phyloP scores from a whole-genome alignment of 2,113 vertebrate genomes.

The Falcunculus frontatus region DNA sequence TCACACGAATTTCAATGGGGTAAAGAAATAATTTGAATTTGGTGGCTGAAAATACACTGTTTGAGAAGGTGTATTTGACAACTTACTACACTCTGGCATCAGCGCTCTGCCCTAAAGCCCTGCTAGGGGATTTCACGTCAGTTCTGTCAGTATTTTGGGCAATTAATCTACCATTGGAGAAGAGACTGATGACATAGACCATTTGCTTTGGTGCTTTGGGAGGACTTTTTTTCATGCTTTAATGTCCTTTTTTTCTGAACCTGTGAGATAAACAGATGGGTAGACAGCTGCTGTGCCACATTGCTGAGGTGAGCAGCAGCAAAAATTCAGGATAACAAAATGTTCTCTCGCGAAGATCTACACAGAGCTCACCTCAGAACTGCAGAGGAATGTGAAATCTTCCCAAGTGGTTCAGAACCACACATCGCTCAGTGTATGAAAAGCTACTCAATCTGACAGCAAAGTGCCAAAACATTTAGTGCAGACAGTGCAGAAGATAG shows the following conservation, averaged over 20 bases:
- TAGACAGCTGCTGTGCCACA: background rate
- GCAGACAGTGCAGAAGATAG: background rate
- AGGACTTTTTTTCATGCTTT: background rate
- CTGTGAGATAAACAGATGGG: background rate
- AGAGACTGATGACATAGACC: background rate
- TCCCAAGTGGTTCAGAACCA: background rate
- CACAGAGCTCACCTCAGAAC: background rate
- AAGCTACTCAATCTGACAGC: too few species aligned
- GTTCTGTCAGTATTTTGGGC: background rate
- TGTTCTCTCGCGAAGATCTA: background rate
- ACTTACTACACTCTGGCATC: background rate
- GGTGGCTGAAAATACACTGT: background rate
- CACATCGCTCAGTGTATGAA: rapidly evolving
- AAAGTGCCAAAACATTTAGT: background rate
- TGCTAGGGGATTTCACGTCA: background rate
- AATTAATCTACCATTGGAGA: background rate
- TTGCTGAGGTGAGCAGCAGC: background rate
- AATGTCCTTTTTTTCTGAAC: background rate
- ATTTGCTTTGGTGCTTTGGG: background rate
- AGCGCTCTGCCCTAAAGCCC: background rate
- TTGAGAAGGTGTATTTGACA: background rate
- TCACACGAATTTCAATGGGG: background rate
- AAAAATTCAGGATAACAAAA: background rate
- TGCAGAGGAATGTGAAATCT: background rate
- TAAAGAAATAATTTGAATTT: background rate